These are phyloP conservation scores for Meandrina meandrites DNA, from an alignment of 92 coral and sea anemone species.

Conservation along the genomic window DNA sequence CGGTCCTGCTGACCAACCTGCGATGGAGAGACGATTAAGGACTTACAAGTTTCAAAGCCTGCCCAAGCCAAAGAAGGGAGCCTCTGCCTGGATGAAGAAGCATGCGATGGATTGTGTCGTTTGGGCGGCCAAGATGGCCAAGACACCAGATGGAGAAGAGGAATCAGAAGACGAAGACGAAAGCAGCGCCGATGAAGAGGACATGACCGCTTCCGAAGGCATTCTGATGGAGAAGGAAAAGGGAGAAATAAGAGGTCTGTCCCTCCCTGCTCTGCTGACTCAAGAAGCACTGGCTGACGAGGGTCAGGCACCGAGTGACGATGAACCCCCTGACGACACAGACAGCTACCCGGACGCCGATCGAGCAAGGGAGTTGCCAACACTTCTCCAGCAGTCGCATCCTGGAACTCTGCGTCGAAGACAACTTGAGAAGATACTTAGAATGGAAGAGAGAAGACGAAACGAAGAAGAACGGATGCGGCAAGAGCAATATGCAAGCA, in stretches of 20 bases:
- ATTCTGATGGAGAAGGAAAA: conserved; percentile 23
- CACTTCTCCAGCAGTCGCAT: too few relatives aligned
- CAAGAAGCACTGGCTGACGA: conserved; percentile 32
- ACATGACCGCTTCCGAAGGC: not conserved
- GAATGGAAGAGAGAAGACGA: too few relatives aligned
- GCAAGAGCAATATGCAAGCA: not conserved
- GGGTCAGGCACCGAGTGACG: not conserved
- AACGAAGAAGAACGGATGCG: not conserved
- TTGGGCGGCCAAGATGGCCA: conserved; percentile 35
- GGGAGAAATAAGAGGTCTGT: conserved; percentile 31
- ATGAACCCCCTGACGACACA: conserved; percentile 32
- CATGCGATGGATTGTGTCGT: conserved; percentile 39
- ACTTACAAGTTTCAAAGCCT: conserved; percentile 32
- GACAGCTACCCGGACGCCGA: not conserved
- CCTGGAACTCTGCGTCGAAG: too few relatives aligned
- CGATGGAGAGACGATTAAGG: not conserved
- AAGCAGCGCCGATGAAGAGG: too few relatives aligned
- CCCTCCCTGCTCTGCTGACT: conserved; percentile 33
- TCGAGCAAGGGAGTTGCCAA: not conserved
- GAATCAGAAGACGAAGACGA: conserved; percentile 7
- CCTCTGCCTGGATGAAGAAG: conserved; percentile 26
- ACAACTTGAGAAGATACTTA: too few relatives aligned
- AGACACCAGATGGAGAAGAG: conserved; percentile 19
- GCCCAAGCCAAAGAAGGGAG: conserved; percentile 27
- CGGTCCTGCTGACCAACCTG: not conserved